Evolutionary conservation across 2,113 vertebrate genomes (phyloP).

Genomic region (Plectropomus leopardus): DNA sequence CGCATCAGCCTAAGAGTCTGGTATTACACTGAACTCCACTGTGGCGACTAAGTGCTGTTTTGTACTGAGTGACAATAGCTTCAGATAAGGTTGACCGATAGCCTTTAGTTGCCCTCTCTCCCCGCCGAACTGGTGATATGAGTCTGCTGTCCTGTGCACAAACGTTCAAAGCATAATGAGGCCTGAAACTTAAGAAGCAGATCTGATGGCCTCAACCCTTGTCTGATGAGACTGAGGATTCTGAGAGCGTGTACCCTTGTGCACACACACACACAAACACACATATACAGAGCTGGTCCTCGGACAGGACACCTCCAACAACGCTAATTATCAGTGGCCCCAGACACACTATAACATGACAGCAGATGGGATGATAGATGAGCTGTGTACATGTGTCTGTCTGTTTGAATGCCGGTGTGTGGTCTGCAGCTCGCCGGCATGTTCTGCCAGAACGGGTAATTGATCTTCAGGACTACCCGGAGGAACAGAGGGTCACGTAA

Average conservation of each 20-base stretch:
- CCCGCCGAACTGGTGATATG: slow-evolving; percentile 31
- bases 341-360: slow-evolving; percentile 42
- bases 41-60: slow-evolving; percentile 71
- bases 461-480: slow-evolving; percentile 29
- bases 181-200: slow-evolving; percentile 59
- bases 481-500: slow-evolving; percentile 64
- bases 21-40: slow-evolving; percentile 57
- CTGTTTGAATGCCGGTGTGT: slow-evolving; percentile 48
- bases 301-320: slow-evolving; percentile 42
- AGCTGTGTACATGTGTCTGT: slow-evolving; percentile 45
- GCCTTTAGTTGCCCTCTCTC: slow-evolving; percentile 68
- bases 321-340: slow-evolving; percentile 42
- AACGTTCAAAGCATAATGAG: slow-evolving; percentile 72
- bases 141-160: slow-evolving; percentile 39
- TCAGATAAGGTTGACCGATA: slow-evolving; percentile 60
- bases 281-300: not conserved
- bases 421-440: slow-evolving; percentile 20
- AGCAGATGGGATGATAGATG: slow-evolving; percentile 51
- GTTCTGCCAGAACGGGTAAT: slow-evolving; percentile 52
- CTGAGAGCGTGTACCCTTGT: not conserved
- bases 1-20: slow-evolving; percentile 46
- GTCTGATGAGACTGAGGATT: slow-evolving; percentile 45
- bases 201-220: slow-evolving; percentile 47
- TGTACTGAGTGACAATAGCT: slow-evolving; percentile 71
- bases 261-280: slow-evolving; percentile 17